Conservation (phyloP, 2,113 vertebrate genomes). For the Sus scrofa region DNA sequence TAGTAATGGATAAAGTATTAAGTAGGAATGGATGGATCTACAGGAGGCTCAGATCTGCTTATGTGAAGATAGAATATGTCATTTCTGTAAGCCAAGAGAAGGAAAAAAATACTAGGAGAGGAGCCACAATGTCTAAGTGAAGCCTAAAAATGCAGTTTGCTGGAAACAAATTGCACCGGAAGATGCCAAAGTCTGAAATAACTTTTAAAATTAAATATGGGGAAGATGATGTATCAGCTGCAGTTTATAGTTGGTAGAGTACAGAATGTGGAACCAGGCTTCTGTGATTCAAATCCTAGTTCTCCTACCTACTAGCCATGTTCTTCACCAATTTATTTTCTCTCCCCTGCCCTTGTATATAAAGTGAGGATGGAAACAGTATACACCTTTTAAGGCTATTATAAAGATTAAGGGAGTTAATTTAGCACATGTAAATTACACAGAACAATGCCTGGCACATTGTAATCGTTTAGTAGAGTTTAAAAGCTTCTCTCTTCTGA, state of each 20-base stretch:
- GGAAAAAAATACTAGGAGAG: constrained; percentile 42
- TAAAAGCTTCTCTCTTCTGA: neutral
- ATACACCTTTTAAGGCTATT: neutral
- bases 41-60: neutral
- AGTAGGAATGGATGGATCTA: neutral
- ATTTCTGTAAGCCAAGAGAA: constrained; percentile 54
- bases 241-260: constrained; percentile 9
- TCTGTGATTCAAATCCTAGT: neutral
- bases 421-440: neutral
- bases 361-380: neutral
- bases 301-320: neutral
- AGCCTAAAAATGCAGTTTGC: constrained; percentile 24
- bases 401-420: neutral
- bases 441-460: neutral
- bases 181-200: constrained; percentile 70
- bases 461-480: neutral
- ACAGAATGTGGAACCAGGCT: neutral
- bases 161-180: constrained; percentile 39
- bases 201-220: constrained; percentile 54
- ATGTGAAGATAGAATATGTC: neutral
- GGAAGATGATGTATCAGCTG: constrained; percentile 4
- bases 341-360: neutral
- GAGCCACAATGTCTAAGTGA: neutral
- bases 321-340: neutral
- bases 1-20: neutral